Conservation (phyloP, 2,888 invertebrate species). For the Pristionchus arcanus region DNA sequence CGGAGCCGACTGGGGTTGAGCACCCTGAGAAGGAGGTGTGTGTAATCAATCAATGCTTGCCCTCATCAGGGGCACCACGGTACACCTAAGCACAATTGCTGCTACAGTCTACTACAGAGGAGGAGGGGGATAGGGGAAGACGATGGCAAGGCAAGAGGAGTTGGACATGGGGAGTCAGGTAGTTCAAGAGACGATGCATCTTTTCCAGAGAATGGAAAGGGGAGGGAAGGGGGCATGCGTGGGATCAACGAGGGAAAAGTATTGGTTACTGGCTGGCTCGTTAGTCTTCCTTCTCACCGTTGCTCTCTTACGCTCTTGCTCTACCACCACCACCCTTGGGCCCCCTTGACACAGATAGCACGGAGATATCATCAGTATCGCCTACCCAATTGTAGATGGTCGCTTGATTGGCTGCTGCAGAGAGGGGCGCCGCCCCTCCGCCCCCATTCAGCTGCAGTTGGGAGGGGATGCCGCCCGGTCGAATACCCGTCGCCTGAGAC, state of each 20-base stretch:
- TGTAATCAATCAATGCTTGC: background rate
- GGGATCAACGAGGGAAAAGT: background rate
- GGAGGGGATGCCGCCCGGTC: background rate
- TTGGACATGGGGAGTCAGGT: background rate
- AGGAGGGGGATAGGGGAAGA: background rate
- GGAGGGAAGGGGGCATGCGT: background rate
- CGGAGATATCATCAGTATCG: background rate
- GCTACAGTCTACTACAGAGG: background rate
- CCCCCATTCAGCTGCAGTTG: slow-evolving; percentile 17
- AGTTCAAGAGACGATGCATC: background rate
- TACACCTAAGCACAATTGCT: background rate
- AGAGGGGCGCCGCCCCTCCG: background rate
- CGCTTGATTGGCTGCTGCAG: background rate
- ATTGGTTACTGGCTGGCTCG: background rate
- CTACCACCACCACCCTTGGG: background rate
- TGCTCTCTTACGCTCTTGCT: background rate
- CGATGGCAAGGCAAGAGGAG: background rate
- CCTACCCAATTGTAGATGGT: slow-evolving; percentile 38
- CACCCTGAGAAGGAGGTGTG: background rate
- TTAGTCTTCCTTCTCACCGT: background rate
- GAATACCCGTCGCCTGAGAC: slow-evolving; percentile 32
- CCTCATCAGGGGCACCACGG: too few species aligned
- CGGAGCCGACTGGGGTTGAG: slow-evolving; percentile 38
- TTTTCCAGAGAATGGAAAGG: background rate
- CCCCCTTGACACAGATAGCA: background rate